These are phyloP conservation scores for Phymastichus coffea DNA, from an alignment of 1,140 invertebrate species.

Conservation along the genomic window DNA sequence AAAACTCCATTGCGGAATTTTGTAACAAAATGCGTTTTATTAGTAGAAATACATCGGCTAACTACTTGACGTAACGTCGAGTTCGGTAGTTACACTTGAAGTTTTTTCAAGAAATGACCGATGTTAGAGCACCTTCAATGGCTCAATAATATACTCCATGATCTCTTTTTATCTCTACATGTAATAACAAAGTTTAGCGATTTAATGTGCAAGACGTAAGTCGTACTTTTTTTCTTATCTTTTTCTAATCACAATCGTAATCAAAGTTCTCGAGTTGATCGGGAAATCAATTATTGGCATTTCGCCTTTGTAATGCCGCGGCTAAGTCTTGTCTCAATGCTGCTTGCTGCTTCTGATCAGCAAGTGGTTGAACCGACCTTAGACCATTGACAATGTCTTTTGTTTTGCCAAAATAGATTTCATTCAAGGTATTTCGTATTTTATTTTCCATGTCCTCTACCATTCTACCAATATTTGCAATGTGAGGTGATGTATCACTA, in stretches of 20 bases:
- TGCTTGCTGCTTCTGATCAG: slow-evolving; percentile 79
- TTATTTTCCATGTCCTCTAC: slow-evolving; percentile 99
- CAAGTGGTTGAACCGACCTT: slow-evolving; percentile 81
- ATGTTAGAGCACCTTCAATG: slow-evolving; percentile 36
- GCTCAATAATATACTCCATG: slow-evolving; percentile 46
- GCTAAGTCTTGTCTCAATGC: slow-evolving; percentile 86
- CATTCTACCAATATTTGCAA: slow-evolving; percentile 96
- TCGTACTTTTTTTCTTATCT: slow-evolving; percentile 30
- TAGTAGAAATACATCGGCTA: slow-evolving; percentile 49
- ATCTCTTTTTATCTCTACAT: slow-evolving; percentile 37
- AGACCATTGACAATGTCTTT: slow-evolving; percentile 98
- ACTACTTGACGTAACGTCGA: slow-evolving; percentile 37
- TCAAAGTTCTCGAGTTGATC: slow-evolving; percentile 45
- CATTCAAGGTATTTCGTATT: slow-evolving; percentile 96
- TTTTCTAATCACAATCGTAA: slow-evolving; percentile 52
- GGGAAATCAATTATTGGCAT: slow-evolving; percentile 60
- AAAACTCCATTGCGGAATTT: slow-evolving; percentile 36
- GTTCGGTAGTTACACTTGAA: slow-evolving; percentile 32
- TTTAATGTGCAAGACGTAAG: slow-evolving; percentile 36
- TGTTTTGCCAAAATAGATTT: slow-evolving; percentile 99
- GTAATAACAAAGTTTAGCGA: slow-evolving; percentile 38
- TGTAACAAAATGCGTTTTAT: slow-evolving; percentile 51
- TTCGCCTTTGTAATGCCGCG: slow-evolving; percentile 75
- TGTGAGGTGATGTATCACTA: slow-evolving; percentile 92
- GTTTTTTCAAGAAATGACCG: slow-evolving; percentile 31